These are phyloP conservation scores for Meteorus sp. DNA, from an alignment of 1,140 invertebrate species.

Conservation along the genomic window DNA sequence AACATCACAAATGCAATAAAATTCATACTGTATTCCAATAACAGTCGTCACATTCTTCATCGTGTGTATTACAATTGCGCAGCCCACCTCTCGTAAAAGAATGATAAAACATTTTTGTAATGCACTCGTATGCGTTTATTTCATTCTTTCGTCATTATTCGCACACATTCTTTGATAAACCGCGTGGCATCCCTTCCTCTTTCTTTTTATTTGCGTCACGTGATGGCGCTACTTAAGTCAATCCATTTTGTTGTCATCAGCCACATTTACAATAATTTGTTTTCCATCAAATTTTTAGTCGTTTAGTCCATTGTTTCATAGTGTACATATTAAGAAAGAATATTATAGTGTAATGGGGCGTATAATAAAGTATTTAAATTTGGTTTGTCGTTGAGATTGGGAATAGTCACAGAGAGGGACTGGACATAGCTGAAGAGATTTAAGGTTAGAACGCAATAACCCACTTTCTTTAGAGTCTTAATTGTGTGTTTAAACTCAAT, in stretches of 20 bases:
- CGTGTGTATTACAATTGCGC: too few species aligned
- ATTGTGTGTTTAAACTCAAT: not conserved
- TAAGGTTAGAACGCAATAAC: constrained; percentile 47
- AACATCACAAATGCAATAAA: too few species aligned
- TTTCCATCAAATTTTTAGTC: constrained; percentile 36
- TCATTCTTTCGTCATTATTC: too few species aligned
- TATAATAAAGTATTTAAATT: constrained; percentile 1
- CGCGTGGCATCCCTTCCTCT: too few species aligned
- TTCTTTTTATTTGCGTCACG: not conserved
- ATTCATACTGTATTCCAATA: too few species aligned
- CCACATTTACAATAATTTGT: constrained; percentile 41
- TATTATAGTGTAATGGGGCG: not conserved
- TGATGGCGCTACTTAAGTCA: constrained; percentile 28
- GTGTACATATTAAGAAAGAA: too few species aligned
- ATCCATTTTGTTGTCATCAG: constrained; percentile 45
- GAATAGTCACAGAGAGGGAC: constrained; percentile 11
- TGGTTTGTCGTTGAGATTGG: not conserved
- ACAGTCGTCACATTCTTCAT: too few species aligned
- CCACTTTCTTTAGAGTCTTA: constrained; percentile 36
- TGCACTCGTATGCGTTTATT: too few species aligned
- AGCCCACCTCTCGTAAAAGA: too few species aligned
- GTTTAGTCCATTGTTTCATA: not conserved
- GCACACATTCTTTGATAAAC: too few species aligned
- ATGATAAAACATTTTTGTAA: too few species aligned
- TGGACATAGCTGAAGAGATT: constrained; percentile 26